These are phyloP conservation scores for Ichneumoninae sp. DNA, from an alignment of 2,888 invertebrate genomes.

Conservation along the genomic window DNA sequence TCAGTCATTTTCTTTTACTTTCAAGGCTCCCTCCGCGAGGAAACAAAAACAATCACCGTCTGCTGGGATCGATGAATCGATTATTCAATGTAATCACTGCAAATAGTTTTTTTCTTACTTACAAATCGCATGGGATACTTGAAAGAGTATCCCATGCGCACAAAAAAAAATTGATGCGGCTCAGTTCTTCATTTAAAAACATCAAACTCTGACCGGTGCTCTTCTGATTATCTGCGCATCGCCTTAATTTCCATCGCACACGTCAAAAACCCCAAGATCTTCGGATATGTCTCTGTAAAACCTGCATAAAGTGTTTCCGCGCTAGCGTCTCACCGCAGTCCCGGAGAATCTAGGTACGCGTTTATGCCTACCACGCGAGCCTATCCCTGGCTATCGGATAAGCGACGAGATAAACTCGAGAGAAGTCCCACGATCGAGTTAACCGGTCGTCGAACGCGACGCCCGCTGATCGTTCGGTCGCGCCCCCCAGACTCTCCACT, in stretches of 20 bases:
- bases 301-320: constrained; percentile 40
- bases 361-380: constrained; percentile 33
- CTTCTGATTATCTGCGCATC: too few relatives aligned
- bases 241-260: background rate
- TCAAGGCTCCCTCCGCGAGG: too few relatives aligned
- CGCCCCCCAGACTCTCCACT: constrained; percentile 54
- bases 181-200: too few relatives aligned
- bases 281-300: constrained; percentile 36
- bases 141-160: too few relatives aligned
- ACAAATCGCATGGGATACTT: too few relatives aligned
- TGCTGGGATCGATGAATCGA: too few relatives aligned
- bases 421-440: constrained; percentile 64
- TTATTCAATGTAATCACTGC: too few relatives aligned
- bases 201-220: too few relatives aligned
- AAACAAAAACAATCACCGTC: too few relatives aligned
- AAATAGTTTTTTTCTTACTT: too few relatives aligned
- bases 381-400: constrained; percentile 56
- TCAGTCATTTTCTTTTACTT: too few relatives aligned
- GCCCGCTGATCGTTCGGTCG: constrained; percentile 61
- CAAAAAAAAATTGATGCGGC: too few relatives aligned
- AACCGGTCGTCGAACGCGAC: constrained; percentile 65
- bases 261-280: background rate
- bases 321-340: constrained; percentile 16
- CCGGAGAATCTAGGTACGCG: constrained; percentile 30
- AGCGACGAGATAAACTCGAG: constrained; percentile 60